Percentiles rank a stretch among this genome's conserved stretches.
Evolutionary conservation across 2,888 invertebrate genomes (phyloP).

Genomic region (Ephialtes manifestator): DNA sequence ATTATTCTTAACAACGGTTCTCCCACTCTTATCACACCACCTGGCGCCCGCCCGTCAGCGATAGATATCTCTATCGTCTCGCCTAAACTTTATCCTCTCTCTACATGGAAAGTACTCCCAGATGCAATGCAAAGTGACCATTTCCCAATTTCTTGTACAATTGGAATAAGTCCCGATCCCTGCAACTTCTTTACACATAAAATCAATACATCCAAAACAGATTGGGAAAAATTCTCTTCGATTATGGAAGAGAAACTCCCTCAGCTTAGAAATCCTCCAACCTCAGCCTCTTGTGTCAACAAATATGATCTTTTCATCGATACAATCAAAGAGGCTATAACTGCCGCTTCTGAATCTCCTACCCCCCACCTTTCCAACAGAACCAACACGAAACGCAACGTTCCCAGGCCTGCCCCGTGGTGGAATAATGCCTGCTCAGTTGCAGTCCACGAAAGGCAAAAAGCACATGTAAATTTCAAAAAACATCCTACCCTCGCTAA

Average conservation of each 20-base stretch:
- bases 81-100: conserved; percentile 8
- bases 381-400: no score
- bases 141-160: conserved; percentile 5
- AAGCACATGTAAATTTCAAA: no score
- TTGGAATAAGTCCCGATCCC: neutral
- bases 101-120: conserved; percentile 22
- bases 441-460: no score
- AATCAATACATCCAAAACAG: neutral
- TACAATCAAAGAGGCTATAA: neutral
- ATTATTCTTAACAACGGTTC: conserved; percentile 48
- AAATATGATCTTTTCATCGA: neutral
- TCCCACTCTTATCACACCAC: conserved; percentile 31
- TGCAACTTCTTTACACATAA: neutral
- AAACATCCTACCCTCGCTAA: no score
- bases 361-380: no score
- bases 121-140: conserved; percentile 57
- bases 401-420: no score
- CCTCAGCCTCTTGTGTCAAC: neutral
- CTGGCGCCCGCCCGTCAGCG: conserved; percentile 6
- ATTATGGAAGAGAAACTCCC: neutral
- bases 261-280: neutral
- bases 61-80: conserved; percentile 57
- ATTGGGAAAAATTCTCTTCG: neutral
- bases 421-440: no score
- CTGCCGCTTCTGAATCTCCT: no score